Evolutionary conservation across 2,797 vertebrate species (phyloP).

Genomic region (Odontamblyopus rebecca): DNA sequence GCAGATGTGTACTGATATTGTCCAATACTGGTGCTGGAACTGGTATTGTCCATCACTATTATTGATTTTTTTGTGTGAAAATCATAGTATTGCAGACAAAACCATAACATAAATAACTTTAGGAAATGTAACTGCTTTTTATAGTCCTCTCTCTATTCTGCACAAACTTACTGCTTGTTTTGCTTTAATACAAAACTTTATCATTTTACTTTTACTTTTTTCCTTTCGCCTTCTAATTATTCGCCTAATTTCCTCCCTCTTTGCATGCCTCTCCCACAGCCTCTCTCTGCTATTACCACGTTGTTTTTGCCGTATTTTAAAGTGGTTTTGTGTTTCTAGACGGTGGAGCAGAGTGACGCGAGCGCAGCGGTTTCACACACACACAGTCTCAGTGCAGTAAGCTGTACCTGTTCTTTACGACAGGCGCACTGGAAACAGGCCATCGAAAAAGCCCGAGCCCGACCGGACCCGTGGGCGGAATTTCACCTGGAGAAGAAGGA

Average conservation of each 20-base stretch:
- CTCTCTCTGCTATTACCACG: neutral
- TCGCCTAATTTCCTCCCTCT: slow-evolving; percentile 2
- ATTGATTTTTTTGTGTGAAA: too few relatives aligned
- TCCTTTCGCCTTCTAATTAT: neutral
- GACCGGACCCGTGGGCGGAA: slow-evolving; percentile 98
- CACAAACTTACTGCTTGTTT: too few relatives aligned
- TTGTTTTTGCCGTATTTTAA: neutral
- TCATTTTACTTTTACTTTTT: neutral
- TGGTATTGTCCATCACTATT: too few relatives aligned
- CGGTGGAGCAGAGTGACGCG: neutral
- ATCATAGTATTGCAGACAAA: too few relatives aligned
- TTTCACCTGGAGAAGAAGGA: slow-evolving; percentile 92
- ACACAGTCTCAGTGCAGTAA: neutral
- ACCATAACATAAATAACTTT: too few relatives aligned
- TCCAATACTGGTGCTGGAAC: too few relatives aligned
- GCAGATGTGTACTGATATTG: too few relatives aligned
- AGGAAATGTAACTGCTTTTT: too few relatives aligned
- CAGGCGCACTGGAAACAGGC: slow-evolving; percentile 94
- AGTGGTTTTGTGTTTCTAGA: neutral
- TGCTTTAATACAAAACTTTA: neutral
- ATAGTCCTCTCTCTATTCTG: too few relatives aligned
- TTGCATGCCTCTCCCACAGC: slow-evolving; percentile 7
- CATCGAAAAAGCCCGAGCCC: slow-evolving; percentile 90
- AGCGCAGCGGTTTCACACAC: neutral
- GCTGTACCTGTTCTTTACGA: slow-evolving; percentile 21